phyloP scores from a whole-genome alignment of 2,113 vertebrate species.

The Myiozetetes cayanensis region DNA sequence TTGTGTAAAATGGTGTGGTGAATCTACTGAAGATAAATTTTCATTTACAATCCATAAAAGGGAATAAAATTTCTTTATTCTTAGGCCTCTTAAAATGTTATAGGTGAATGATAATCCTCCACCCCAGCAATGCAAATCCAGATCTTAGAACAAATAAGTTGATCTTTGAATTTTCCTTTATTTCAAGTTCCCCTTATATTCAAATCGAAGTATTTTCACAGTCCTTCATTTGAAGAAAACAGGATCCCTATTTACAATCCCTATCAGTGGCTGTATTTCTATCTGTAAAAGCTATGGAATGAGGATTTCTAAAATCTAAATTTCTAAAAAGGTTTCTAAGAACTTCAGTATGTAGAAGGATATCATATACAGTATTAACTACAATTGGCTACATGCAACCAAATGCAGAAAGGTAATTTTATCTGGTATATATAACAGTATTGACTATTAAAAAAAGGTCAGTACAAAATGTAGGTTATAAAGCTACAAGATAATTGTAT shows the following conservation, averaged over 20 bases:
- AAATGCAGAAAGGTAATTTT: neutral
- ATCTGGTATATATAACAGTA: too few species aligned
- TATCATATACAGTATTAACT: neutral
- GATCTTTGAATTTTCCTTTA: neutral
- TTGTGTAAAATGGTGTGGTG: neutral
- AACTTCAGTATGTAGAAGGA: neutral
- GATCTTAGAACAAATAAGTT: neutral
- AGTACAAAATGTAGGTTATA: neutral
- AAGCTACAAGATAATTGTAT: neutral
- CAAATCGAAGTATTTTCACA: neutral
- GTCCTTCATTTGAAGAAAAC: neutral
- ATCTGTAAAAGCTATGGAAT: neutral
- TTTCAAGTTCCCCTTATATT: neutral
- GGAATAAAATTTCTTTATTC: neutral
- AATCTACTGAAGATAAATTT: too few species aligned
- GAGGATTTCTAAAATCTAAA: neutral
- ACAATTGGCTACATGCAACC: neutral
- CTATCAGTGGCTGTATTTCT: neutral
- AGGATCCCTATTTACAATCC: neutral
- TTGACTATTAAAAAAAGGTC: neutral
- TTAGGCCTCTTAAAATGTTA: neutral
- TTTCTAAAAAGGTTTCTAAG: neutral
- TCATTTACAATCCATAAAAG: neutral
- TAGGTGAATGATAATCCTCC: neutral
- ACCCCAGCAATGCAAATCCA: neutral